Base-by-base conservation (phyloP, 2,888 invertebrate genomes). In the Pristionchus arcanus region DNA sequence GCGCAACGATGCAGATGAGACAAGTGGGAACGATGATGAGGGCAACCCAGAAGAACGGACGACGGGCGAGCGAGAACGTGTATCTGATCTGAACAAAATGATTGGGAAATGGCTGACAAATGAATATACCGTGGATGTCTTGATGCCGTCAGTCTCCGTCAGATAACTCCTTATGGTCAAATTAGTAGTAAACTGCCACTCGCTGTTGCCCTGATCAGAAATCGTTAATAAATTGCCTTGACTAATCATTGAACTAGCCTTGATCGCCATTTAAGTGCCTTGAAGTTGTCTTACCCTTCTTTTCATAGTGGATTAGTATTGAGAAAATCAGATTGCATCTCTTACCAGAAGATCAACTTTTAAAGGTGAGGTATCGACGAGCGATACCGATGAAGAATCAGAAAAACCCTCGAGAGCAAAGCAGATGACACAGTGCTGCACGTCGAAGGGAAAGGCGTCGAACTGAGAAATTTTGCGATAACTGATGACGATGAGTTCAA, bases 11-110 rank as follows among this genome's bases (percentile, higher is more conserved):
- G 7, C 49, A 81, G 21, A 81, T n/a, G 49, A 81, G 81, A n/a
- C 31, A n/a, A 49, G 49, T 28, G n/a, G 81, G 81, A 7, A 81
- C 81, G 28, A 81, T 49, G 81, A 81, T 53, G 53, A 81, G 81
- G 2, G n/a, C 21, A 42, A 81, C 49, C 81, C 81, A 81, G 81
- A 81, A 81, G 81, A 81, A 49, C 15, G 81, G 37, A n/a, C 49
- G n/a, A 53, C 81, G 81, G 19, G 49, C 53, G 74, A 77, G 74
- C 2, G 74, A 37, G 42, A 77, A 77, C 4, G 37, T 13, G 42
- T 34, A 68, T 2, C 68, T 31, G 11, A 68, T 34, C 68, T 68
- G 31, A 34, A 7, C 3, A n/a, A 11, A n/a, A 25, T 25, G 25
- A 7, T n/a, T 0, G 9, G 1, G 21, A 59, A 59, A 59, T 0